These are phyloP conservation scores for Etheostoma nigrum DNA, from an alignment of 2,797 vertebrate species.

Conservation along the genomic window DNA sequence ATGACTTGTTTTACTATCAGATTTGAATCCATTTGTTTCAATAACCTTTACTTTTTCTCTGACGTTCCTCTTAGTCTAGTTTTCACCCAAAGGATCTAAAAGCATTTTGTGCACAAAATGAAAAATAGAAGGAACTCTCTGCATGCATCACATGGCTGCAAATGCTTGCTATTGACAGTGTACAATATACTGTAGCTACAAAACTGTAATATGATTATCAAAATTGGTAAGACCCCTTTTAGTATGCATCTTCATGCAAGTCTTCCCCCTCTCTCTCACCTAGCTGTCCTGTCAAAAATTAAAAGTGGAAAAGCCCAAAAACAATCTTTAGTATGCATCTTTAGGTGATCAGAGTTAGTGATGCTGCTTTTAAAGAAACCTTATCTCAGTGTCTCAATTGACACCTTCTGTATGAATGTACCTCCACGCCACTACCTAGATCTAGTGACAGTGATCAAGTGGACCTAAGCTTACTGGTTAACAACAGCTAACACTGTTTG, in stretches of 20 bases:
- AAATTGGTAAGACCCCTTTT: neutral
- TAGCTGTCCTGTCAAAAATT: no score
- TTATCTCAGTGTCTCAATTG: constrained; percentile 2
- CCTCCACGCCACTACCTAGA: constrained; percentile 11
- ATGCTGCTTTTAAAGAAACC: neutral
- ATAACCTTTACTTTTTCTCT: neutral
- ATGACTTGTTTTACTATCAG: no score
- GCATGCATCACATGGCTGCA: neutral
- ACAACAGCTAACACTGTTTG: constrained; percentile 46
- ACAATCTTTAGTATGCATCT: neutral
- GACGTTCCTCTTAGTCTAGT: neutral
- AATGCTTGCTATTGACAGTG: neutral
- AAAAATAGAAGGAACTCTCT: neutral
- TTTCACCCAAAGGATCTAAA: neutral
- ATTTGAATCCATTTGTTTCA: no score
- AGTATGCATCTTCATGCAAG: neutral
- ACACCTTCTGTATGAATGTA: constrained; percentile 6
- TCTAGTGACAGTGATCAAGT: constrained; percentile 54
- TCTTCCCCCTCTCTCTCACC: no score
- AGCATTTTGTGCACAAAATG: neutral
- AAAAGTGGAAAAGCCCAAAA: no score
- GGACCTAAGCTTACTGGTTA: constrained; percentile 65
- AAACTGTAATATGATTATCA: neutral
- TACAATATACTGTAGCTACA: neutral
- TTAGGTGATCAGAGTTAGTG: neutral